phyloP scores from a whole-genome alignment of 1,140 invertebrate species.

The Drosophila prosaltans region DNA sequence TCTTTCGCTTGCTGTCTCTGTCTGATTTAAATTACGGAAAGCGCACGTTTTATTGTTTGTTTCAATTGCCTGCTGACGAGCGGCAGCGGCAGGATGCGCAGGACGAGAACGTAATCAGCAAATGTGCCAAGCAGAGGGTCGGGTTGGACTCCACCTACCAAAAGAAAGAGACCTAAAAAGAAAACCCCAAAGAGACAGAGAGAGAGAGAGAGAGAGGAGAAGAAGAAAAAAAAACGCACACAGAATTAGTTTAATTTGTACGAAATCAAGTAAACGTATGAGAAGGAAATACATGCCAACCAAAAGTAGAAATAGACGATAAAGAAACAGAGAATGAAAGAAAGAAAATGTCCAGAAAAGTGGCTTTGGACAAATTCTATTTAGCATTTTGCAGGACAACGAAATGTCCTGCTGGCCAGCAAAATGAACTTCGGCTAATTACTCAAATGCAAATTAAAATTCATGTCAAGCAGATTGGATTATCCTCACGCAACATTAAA shows the following conservation, averaged over 20 bases:
- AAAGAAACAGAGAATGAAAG: neutral
- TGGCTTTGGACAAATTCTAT: constrained; percentile 68
- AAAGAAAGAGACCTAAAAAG: neutral
- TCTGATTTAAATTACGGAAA: constrained; percentile 77
- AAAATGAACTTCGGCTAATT: constrained; percentile 79
- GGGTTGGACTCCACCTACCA: constrained; percentile 14
- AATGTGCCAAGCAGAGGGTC: constrained; percentile 62
- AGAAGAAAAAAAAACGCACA: constrained; percentile 46
- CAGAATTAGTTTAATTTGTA: constrained; percentile 79
- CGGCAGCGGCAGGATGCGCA: constrained; percentile 36
- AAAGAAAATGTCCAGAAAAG: constrained; percentile 37
- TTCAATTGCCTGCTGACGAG: constrained; percentile 77
- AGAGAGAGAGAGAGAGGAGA: constrained; percentile 21
- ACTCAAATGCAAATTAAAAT: constrained; percentile 81
- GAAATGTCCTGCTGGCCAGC: constrained; percentile 48
- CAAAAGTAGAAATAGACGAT: constrained; percentile 14
- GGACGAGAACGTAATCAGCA: constrained; percentile 73
- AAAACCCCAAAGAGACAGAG: neutral
- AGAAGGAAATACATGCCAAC: constrained; percentile 31
- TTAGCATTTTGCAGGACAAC: constrained; percentile 67
- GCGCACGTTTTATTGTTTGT: constrained; percentile 81
- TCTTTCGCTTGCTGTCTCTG: constrained; percentile 19
- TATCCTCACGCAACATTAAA: constrained; percentile 81
- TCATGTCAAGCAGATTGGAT: constrained; percentile 81
- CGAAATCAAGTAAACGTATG: constrained; percentile 75